Base-by-base conservation (phyloP, 2,113 vertebrate species). In the Carettochelys insculpta region DNA sequence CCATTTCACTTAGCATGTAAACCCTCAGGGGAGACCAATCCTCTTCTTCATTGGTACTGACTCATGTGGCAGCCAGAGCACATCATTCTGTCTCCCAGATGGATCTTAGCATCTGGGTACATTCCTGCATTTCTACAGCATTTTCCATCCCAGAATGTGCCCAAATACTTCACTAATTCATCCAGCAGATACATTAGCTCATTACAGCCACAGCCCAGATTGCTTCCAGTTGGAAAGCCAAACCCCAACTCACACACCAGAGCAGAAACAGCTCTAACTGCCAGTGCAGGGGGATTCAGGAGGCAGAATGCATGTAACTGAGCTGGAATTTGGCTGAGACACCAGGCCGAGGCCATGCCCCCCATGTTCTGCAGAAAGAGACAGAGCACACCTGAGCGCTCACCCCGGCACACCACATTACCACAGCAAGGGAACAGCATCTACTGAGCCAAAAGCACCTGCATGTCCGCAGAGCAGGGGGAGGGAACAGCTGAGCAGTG, bases 141-240 rank as follows among this genome's bases (percentile, higher is more conserved):
- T 3, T 2, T 31, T 31, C 50, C 65, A 88, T 71, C 90, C 76
- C 86, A 85, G 29, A 92, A 93, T 47, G 88, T 68, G 47, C 10
- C 61, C 58, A 65, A 61, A 83, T 34, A 61, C 7, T 8, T 1
- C 0, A 2, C 78, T 84, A 27, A 94, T 31, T 56, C 52, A 56
- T 31, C 11, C 11, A 84, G 58, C 14, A 75, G 89, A 48, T 27
- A 73, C 65, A 2, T 2, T 1, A 9, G 20, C 34, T 38, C 1
- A 14, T 71, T 1, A 1, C 75, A 48, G 43, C 45, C 0, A 0
- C 81, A 92, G 88, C 43, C 2, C 54, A 13, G 27, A 56, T 56
- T 5, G 0, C 17, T 25, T 8, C 0, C 0, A 41, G 38, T 50
- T n/a, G 58, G 58, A n/a, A 65, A 68, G 61, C 20, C 68, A 38